These are phyloP conservation scores for Neodiprion fabricii DNA, from an alignment of 1,140 invertebrate species.

Conservation along the genomic window DNA sequence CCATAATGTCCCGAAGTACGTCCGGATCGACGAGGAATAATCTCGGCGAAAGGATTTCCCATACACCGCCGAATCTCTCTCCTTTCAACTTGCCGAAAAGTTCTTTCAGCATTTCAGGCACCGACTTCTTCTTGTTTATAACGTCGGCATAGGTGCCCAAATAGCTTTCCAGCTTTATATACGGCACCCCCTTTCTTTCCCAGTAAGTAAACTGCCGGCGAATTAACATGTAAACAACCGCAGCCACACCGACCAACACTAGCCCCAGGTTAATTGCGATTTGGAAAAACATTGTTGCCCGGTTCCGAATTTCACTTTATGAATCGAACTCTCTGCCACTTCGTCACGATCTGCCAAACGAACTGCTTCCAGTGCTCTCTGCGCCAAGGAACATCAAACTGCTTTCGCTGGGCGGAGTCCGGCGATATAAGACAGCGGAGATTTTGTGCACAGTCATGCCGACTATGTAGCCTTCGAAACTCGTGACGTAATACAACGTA, in stretches of 20 bases:
- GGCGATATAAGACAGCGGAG: too few species aligned
- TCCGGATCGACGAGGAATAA: conserved; percentile 61
- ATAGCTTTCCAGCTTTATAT: conserved; percentile 11
- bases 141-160: conserved; percentile 14
- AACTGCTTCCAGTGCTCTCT: too few species aligned
- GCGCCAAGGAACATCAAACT: too few species aligned
- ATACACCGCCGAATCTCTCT: conserved; percentile 52
- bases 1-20: conserved; percentile 64
- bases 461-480: too few species aligned
- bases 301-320: too few species aligned
- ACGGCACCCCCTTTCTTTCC: neutral
- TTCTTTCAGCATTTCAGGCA: conserved; percentile 53
- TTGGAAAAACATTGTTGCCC: too few species aligned
- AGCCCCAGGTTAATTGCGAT: neutral
- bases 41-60: conserved; percentile 55
- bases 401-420: too few species aligned
- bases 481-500: too few species aligned
- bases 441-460: too few species aligned
- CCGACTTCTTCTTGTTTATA: conserved; percentile 38
- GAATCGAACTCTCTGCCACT: too few species aligned
- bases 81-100: conserved; percentile 52
- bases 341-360: too few species aligned
- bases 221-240: neutral
- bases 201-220: neutral
- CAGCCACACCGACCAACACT: neutral